Evolutionary conservation across 2,888 invertebrate genomes (phyloP).

Genomic region (Strigamia maritima): DNA sequence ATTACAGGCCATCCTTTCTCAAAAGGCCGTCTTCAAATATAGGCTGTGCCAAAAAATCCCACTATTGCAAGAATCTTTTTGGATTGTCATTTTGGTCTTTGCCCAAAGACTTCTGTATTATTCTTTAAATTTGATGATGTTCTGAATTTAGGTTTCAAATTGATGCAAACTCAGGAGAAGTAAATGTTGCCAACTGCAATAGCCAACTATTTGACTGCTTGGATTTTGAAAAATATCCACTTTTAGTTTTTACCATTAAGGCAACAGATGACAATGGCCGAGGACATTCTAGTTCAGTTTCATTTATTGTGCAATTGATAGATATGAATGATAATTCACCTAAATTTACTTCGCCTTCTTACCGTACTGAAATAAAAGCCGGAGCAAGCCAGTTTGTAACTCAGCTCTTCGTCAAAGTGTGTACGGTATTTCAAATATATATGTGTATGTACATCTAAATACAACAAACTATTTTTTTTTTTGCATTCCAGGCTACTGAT

Average conservation of each 20-base stretch:
- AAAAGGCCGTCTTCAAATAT: no score
- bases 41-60: no score
- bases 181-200: conserved; percentile 1
- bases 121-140: no score
- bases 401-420: neutral
- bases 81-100: no score
- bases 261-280: conserved; percentile 8
- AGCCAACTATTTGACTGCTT: neutral
- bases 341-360: conserved; percentile 70
- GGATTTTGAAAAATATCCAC: conserved; percentile 2
- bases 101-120: no score
- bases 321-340: conserved; percentile 80
- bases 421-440: neutral
- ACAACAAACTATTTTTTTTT: neutral
- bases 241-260: neutral
- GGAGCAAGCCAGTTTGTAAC: neutral
- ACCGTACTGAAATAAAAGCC: conserved; percentile 57
- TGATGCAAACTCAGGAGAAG: neutral
- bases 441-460: neutral
- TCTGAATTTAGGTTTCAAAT: conserved; percentile 1
- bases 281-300: conserved; percentile 64
- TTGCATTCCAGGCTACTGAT: neutral
- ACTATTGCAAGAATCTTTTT: no score
- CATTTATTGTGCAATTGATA: conserved; percentile 66
- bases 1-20: no score